Base-by-base conservation (phyloP, 2,113 vertebrate genomes). In the Casuarius casuarius region DNA sequence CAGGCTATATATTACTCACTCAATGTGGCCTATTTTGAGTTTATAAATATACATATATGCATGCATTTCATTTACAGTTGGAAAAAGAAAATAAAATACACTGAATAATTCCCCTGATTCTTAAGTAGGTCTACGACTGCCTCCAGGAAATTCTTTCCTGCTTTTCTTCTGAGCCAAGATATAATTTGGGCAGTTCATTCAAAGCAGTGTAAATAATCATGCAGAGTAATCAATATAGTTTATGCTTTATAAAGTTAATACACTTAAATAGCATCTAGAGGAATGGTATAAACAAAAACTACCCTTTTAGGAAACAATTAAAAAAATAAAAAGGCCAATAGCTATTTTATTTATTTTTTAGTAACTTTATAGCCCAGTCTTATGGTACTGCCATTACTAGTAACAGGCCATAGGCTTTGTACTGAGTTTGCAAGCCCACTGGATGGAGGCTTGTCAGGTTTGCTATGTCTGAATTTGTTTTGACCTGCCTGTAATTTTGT, bases 81-180 rank as follows among this genome's bases (percentile, higher is more conserved):
- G 84, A 72, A 84, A 28, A 31, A 54, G n/a, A 28, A 95, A 44
- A 0, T 86, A 33, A 94, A 89, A 91, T 19, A 3, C 26, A 44
- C 6, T 48, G 56, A 87, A 71, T 66, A 75, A 75, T 72, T 66
- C 66, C 10, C 2, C 2, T 0, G 1, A 9, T 83, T 80, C 49
- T 89, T 89, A 96, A 92, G 44, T 91, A 92, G 91, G 89, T 96
- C 81, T 89, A 84, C 87, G 31, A 66, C 35, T 80, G 91, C 81
- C 92, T 89, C 21, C 29, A 77, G 92, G 71, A 92, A 84, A 92
- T 79, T 54, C 13, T 82, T 83, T 59, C 22, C 35, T 48, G 81
- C 28, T 94, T 84, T 76, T 70, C 38, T 90, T 76, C 54, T 42
- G 31, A 92, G 40, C 5, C 61, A 44, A 86, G 82, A 83, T 14